phyloP scores from a whole-genome alignment of 2,888 invertebrate genomes.

The Drosophila borealis region DNA sequence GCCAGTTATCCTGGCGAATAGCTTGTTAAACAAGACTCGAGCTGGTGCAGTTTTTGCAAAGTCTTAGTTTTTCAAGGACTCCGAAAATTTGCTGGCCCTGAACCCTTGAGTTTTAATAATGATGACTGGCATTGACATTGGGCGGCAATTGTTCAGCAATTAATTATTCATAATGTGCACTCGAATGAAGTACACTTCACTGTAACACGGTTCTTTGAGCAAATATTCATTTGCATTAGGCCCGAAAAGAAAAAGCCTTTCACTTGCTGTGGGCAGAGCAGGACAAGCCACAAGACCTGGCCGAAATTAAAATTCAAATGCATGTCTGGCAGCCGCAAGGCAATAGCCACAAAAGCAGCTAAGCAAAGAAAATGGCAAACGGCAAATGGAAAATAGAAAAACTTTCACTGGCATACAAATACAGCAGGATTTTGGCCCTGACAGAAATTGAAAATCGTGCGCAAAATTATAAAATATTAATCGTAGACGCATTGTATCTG shows the following conservation, averaged over 20 bases:
- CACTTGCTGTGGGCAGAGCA: slow-evolving; percentile 27
- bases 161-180: slow-evolving; percentile 71
- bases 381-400: slow-evolving; percentile 37
- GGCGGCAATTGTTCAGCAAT: slow-evolving; percentile 59
- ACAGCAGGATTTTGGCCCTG: slow-evolving; percentile 11
- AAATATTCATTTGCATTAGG: slow-evolving; percentile 53
- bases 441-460: slow-evolving; percentile 76
- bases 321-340: slow-evolving; percentile 67
- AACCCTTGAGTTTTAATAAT: slow-evolving; percentile 55
- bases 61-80: slow-evolving; percentile 22
- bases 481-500: slow-evolving; percentile 62
- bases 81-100: slow-evolving; percentile 12
- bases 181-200: slow-evolving; percentile 46
- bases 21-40: slow-evolving; percentile 39
- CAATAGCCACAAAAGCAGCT: slow-evolving; percentile 34
- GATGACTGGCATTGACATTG: slow-evolving; percentile 59
- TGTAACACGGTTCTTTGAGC: slow-evolving; percentile 18
- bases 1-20: slow-evolving; percentile 19
- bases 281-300: slow-evolving; percentile 21
- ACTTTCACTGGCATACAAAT: slow-evolving; percentile 45
- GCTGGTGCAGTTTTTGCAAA: slow-evolving; percentile 22
- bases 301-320: slow-evolving; percentile 67
- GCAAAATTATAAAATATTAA: slow-evolving; percentile 76
- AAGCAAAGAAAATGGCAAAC: slow-evolving; percentile 18
- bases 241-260: slow-evolving; percentile 54